Base-by-base conservation (phyloP, 2,888 invertebrate species). In the Ormyrus rosae region DNA sequence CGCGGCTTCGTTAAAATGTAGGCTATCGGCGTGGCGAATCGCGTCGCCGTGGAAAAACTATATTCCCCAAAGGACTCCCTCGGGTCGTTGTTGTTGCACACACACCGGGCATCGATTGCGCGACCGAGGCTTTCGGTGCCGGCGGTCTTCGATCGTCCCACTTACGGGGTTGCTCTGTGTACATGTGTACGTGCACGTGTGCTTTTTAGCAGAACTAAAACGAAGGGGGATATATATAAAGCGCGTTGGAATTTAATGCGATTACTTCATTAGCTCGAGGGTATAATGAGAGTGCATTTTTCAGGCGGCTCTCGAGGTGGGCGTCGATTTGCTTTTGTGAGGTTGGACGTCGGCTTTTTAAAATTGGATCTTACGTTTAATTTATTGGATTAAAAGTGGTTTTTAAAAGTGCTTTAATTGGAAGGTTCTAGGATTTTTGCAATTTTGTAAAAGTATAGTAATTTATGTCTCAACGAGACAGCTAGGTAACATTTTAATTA, bases 111-210 rank as follows among this genome's bases (percentile, higher is more conserved):
- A 75, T 81, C 71, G 71, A 78, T 81, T 78, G 71, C 60, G 58
- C 53, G 34, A 34, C 34, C 34, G 61, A 55, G 48, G 61, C 61
- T 74, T 67, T 71, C 46, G 46, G 68, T 79, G 79, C 81, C 79
- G 72, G 58, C 58, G 45, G 56, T 81, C 79, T 82, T 82, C 81
- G 81, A 82, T 82, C 81, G 81, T 69, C 76, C 81, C 46, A 82
- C 72, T 81, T 13, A 10, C 10, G 65, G 51, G n/a, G 50, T 7
- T 4, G 51, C 9, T 19, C 8, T n/a, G 9, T 5, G 51, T 45
- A 11, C 10, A 11, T 13, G 51, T 61, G 5, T 46, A 45, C 19
- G 6, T 9, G 11, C 70, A 64, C 53, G 78, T 67, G 78, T 72
- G 78, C 65, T 63, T 58, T 48, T 11, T 45, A 7, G n/a, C 8